These are phyloP conservation scores for Carassius auratus DNA, from an alignment of 2,113 vertebrate species.

Conservation along the genomic window DNA sequence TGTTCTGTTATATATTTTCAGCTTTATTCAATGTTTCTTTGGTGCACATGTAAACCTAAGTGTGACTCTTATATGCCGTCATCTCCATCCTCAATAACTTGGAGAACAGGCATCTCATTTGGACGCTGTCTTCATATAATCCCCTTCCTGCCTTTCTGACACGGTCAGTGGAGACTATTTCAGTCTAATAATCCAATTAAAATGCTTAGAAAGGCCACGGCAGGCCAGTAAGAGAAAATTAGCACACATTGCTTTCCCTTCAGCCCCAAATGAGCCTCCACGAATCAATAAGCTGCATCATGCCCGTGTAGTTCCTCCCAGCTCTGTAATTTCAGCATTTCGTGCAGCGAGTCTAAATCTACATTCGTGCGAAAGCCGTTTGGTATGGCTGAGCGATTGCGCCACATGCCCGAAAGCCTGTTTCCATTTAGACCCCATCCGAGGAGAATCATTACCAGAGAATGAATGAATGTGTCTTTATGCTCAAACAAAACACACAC, in stretches of 20 bases:
- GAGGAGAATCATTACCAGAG: conserved; percentile 30
- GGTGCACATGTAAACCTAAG: background rate
- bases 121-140: conserved; percentile 73
- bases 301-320: conserved; percentile 14
- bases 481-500: conserved; percentile 32
- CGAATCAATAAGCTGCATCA: conserved; percentile 47
- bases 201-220: conserved; percentile 71
- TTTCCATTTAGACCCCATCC: conserved; percentile 7
- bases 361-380: conserved; percentile 28
- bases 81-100: conserved; percentile 25
- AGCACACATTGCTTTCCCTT: conserved; percentile 22
- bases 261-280: background rate
- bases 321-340: conserved; percentile 21
- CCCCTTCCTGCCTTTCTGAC: conserved; percentile 65
- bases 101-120: conserved; percentile 70
- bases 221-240: conserved; percentile 40
- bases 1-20: background rate
- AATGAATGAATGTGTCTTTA: conserved; percentile 43
- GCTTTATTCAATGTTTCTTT: background rate
- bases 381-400: conserved; percentile 9
- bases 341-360: conserved; percentile 39
- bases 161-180: conserved; percentile 73
- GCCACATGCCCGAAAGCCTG: conserved; percentile 21
- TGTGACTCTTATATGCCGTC: background rate
- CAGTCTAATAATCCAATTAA: conserved; percentile 81